Conservation (phyloP, 2,888 invertebrate genomes). For the Pollenia angustigena region DNA sequence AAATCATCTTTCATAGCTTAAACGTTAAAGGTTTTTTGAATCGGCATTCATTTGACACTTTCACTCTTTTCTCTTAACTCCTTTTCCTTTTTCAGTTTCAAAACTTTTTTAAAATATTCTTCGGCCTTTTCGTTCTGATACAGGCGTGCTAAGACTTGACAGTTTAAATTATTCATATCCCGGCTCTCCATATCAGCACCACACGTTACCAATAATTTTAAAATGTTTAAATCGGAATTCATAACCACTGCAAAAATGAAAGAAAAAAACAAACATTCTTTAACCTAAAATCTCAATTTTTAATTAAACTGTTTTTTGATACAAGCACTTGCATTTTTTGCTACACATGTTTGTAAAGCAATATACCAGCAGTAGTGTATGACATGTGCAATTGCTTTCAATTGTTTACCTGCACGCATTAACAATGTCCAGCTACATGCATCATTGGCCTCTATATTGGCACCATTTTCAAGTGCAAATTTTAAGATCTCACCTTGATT, state of each 20-base stretch:
- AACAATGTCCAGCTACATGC: constrained; percentile 82
- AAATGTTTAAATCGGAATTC: constrained; percentile 79
- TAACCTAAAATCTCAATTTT: constrained; percentile 8
- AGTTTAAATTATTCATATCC: constrained; percentile 79
- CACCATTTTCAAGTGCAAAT: constrained; percentile 82
- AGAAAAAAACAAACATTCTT: not conserved
- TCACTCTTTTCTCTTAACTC: not conserved
- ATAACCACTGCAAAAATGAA: constrained; percentile 79
- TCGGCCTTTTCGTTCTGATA: constrained; percentile 77
- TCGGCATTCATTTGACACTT: not conserved
- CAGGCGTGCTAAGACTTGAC: constrained; percentile 80
- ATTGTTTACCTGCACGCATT: constrained; percentile 81
- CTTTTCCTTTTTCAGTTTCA: constrained; percentile 66
- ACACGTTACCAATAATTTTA: constrained; percentile 80
- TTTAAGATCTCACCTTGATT: constrained; percentile 82
- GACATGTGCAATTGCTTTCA: not conserved
- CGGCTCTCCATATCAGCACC: constrained; percentile 79
- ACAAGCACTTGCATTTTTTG: not conserved
- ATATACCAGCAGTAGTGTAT: not conserved
- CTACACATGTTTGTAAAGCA: not conserved
- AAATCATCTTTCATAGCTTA: too few relatives aligned
- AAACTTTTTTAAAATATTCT: constrained; percentile 79
- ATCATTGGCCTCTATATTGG: constrained; percentile 81
- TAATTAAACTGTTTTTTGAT: constrained; percentile 49
- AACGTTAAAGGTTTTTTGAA: too few relatives aligned